Evolutionary conservation across 2,888 invertebrate species (phyloP).

Genomic region (Cantharis flavilabris): DNA sequence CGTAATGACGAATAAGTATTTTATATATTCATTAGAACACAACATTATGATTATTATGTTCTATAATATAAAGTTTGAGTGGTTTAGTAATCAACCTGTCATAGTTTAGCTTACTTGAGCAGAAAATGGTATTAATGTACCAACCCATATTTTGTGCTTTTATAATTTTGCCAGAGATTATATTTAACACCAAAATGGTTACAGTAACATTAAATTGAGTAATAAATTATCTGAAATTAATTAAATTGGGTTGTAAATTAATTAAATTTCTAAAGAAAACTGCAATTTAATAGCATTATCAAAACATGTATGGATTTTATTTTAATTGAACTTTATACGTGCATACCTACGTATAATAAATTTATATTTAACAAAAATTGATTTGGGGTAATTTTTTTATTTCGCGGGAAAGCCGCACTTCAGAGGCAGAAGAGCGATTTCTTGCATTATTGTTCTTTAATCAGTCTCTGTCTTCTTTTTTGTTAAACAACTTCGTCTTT

Average conservation of each 20-base stretch:
- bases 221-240: background rate
- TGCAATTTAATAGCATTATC: background rate
- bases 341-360: too few relatives aligned
- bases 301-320: background rate
- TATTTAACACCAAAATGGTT: background rate
- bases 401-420: background rate
- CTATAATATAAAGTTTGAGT: background rate
- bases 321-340: background rate
- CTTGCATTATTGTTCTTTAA: background rate
- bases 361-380: background rate
- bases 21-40: background rate
- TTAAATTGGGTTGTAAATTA: background rate
- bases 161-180: background rate
- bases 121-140: background rate
- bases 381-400: background rate
- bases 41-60: background rate
- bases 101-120: background rate
- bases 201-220: background rate
- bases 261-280: background rate
- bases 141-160: background rate
- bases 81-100: background rate
- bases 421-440: background rate
- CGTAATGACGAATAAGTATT: rapidly evolving
- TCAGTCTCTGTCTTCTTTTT: background rate
- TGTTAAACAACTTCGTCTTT: background rate